phyloP scores from a whole-genome alignment of 2,113 vertebrate genomes.

The Vicugna pacos region DNA sequence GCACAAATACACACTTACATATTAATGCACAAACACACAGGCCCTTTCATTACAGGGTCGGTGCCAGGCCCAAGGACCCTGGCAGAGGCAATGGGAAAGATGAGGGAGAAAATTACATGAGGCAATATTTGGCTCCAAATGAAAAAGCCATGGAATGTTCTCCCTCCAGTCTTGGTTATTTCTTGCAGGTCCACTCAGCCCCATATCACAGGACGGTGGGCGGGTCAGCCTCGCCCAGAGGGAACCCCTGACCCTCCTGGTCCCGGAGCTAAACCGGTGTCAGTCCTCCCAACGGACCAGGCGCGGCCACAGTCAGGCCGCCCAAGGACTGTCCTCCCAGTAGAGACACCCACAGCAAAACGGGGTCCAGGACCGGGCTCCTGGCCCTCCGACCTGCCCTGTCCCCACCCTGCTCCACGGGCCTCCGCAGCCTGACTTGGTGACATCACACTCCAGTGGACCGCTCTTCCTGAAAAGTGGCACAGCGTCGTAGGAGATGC shows the following conservation, averaged over 20 bases:
- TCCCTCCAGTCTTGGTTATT: not conserved
- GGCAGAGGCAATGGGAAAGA: constrained; percentile 79
- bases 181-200: constrained; percentile 62
- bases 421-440: not conserved
- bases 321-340: not conserved
- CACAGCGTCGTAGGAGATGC: constrained; percentile 35
- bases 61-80: constrained; percentile 65
- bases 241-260: accelerated
- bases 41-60: constrained; percentile 66
- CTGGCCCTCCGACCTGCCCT: not conserved
- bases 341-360: constrained; percentile 29
- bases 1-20: not conserved
- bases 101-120: constrained; percentile 75
- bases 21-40: constrained; percentile 8
- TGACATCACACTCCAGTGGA: not conserved
- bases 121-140: constrained; percentile 54
- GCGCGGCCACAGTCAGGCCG: not conserved
- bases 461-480: constrained; percentile 61
- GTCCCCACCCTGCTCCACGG: not conserved
- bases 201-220: not conserved
- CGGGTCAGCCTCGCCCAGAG: not conserved
- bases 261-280: not conserved
- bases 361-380: constrained; percentile 48
- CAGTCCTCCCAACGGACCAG: accelerated
- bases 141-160: constrained; percentile 22